These are phyloP conservation scores for Sebastes matsubarae DNA, from an alignment of 2,797 vertebrate genomes.

Conservation along the genomic window DNA sequence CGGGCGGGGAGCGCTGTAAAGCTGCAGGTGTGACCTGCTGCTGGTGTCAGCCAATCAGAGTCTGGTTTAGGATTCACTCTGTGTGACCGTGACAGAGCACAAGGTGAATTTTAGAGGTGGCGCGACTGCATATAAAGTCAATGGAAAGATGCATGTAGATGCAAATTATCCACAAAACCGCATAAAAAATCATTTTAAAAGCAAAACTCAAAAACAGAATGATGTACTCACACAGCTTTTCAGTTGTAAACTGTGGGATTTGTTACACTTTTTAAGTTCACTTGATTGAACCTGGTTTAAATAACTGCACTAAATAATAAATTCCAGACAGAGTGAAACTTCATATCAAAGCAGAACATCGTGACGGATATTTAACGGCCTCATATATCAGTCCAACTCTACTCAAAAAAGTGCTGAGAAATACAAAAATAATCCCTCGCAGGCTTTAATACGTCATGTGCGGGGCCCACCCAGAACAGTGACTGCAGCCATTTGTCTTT, in stretches of 20 bases:
- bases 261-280: not conserved
- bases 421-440: constrained; percentile 63
- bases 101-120: no score
- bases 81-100: not conserved
- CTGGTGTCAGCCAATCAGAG: not conserved
- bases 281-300: constrained; percentile 21
- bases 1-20: rapidly evolving
- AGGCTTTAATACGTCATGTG: constrained; percentile 61
- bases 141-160: not conserved
- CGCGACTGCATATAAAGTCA: not conserved
- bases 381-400: constrained; percentile 53
- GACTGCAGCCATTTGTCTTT: constrained; percentile 59
- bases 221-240: not conserved
- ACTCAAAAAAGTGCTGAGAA: constrained; percentile 65
- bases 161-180: not conserved
- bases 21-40: not conserved
- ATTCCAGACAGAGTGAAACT: not conserved
- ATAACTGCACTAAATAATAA: constrained; percentile 2
- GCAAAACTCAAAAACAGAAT: not conserved
- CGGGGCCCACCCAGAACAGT: constrained; percentile 81
- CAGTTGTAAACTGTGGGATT: constrained; percentile 5
- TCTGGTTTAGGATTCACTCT: not conserved
- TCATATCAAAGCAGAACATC: constrained; percentile 33
- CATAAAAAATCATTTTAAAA: not conserved
- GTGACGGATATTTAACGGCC: constrained; percentile 41